Conservation (phyloP, 2,888 invertebrate species). For the Drosophila helvetica region DNA sequence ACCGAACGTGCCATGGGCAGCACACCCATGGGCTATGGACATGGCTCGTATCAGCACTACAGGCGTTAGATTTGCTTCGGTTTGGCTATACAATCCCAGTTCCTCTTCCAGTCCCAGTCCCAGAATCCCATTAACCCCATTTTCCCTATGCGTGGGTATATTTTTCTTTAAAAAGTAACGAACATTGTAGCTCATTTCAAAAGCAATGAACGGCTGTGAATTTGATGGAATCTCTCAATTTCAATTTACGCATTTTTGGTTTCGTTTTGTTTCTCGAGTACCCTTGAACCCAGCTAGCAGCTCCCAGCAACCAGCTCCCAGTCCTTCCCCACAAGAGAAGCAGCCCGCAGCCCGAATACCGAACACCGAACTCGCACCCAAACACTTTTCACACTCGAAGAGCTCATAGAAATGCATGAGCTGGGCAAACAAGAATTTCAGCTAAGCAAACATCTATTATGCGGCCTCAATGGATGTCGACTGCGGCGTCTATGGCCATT, state of each 20-base stretch:
- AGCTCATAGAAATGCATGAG: conserved; percentile 45
- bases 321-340: not conserved
- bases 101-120: not conserved
- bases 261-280: conserved; percentile 41
- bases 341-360: too few species aligned
- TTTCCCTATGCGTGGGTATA: not conserved
- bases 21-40: conserved; percentile 83
- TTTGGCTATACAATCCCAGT: conserved; percentile 30
- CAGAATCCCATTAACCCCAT: not conserved
- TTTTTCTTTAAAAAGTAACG: conserved; percentile 59
- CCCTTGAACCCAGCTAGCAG: conserved; percentile 33
- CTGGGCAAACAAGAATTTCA: conserved; percentile 53
- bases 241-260: conserved; percentile 61
- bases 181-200: conserved; percentile 82
- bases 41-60: conserved; percentile 82
- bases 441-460: conserved; percentile 68
- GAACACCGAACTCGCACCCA: conserved; percentile 1
- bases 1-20: conserved; percentile 84
- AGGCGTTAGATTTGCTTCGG: conserved; percentile 82
- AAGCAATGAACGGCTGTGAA: conserved; percentile 83
- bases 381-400: conserved; percentile 40
- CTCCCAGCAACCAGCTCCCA: not conserved
- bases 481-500: conserved; percentile 55
- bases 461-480: conserved; percentile 43
- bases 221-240: conserved; percentile 76